Evolutionary conservation across 2,113 vertebrate genomes (phyloP).

Genomic region (Misgurnus mizolepis): DNA sequence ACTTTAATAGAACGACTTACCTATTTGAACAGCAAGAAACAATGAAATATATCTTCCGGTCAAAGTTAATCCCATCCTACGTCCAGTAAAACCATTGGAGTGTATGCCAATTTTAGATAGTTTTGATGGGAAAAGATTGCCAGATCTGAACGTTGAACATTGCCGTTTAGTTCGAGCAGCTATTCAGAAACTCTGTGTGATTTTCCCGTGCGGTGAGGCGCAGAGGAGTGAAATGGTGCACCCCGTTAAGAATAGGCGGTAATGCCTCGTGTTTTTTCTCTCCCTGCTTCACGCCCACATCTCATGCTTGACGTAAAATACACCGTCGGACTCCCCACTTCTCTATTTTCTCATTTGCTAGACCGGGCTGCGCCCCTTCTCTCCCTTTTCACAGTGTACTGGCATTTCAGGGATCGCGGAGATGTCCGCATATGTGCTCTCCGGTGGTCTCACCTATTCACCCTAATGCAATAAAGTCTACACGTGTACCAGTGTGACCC

Average conservation of each 20-base stretch:
- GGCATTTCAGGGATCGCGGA: slow-evolving; percentile 42
- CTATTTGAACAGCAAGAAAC: slow-evolving; percentile 90
- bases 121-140: slow-evolving; percentile 80
- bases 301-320: slow-evolving; percentile 81
- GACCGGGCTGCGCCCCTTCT: slow-evolving; percentile 56
- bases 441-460: slow-evolving; percentile 36
- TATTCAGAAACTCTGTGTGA: slow-evolving; percentile 56
- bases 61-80: slow-evolving; percentile 97
- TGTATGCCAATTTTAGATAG: slow-evolving; percentile 81
- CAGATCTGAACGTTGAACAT: slow-evolving; percentile 82
- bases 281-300: slow-evolving; percentile 81
- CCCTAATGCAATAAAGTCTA: not conserved
- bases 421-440: slow-evolving; percentile 40
- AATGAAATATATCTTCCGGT: slow-evolving; percentile 91
- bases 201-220: slow-evolving; percentile 73
- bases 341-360: slow-evolving; percentile 67
- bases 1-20: slow-evolving; percentile 74
- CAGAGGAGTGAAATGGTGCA: slow-evolving; percentile 77
- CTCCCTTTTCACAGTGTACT: slow-evolving; percentile 19
- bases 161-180: slow-evolving; percentile 81
- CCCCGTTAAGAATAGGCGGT: slow-evolving; percentile 84
- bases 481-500: slow-evolving; percentile 14
- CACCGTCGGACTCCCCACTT: slow-evolving; percentile 73
- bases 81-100: slow-evolving; percentile 91
- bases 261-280: slow-evolving; percentile 62